These are phyloP conservation scores for Capricornis sumatraensis DNA, from an alignment of 2,113 vertebrate genomes.

Conservation along the genomic window DNA sequence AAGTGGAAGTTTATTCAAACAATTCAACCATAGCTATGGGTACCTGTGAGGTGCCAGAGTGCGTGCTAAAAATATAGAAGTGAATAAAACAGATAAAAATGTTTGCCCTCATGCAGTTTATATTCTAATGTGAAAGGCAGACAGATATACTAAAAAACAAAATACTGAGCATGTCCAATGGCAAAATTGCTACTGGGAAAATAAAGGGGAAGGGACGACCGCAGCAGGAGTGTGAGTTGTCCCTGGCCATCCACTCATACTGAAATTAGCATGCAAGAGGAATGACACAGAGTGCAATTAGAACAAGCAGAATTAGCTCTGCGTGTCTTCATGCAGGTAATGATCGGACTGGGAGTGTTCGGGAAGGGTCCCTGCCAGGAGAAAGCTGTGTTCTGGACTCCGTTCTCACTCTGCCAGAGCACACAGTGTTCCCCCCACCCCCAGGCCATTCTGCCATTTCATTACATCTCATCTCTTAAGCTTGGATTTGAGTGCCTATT, in stretches of 20 bases:
- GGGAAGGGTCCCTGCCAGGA: background rate
- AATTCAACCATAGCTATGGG: background rate
- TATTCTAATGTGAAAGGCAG: background rate
- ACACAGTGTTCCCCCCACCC: background rate
- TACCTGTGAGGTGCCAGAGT: background rate
- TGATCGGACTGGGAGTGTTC: no score
- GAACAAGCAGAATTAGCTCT: background rate
- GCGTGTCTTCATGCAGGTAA: background rate
- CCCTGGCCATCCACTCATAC: rapidly evolving
- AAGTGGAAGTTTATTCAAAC: background rate
- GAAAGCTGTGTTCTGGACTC: background rate
- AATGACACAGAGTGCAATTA: background rate
- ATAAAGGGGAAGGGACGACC: rapidly evolving
- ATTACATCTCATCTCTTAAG: background rate
- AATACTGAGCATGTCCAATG: background rate
- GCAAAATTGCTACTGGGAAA: background rate
- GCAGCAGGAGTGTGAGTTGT: background rate
- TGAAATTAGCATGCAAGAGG: background rate
- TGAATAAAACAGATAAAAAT: background rate
- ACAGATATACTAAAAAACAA: background rate
- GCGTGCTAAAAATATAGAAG: background rate
- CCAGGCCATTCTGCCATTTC: background rate
- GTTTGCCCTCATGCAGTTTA: background rate
- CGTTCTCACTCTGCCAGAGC: background rate
- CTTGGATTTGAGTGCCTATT: background rate